phyloP scores from a whole-genome alignment of 2,113 vertebrate species.

The Vulpes ferrilata region DNA sequence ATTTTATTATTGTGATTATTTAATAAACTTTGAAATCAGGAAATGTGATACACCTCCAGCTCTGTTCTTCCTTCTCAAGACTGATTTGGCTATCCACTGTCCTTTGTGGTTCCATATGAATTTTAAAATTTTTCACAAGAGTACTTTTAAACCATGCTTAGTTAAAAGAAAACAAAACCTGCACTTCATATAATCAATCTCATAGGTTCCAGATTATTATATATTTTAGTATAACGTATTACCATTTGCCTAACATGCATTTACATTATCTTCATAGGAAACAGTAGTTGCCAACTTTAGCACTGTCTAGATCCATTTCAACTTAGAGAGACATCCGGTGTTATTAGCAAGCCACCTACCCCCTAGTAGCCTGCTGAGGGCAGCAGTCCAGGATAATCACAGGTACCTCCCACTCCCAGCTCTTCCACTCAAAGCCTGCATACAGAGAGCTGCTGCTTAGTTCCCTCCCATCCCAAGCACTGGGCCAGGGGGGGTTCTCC shows the following conservation, averaged over 20 bases:
- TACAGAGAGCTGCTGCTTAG: neutral
- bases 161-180: neutral
- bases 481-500: neutral
- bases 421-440: neutral
- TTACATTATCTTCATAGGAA: neutral
- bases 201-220: neutral
- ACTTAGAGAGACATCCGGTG: neutral
- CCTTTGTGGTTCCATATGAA: neutral
- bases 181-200: neutral
- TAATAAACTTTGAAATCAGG: conserved; percentile 7
- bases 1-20: neutral
- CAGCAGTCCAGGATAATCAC: neutral
- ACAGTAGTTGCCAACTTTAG: neutral
- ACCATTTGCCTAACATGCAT: neutral
- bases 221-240: neutral
- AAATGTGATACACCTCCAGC: neutral
- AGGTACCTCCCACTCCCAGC: neutral
- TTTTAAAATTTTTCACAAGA: neutral
- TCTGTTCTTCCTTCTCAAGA: neutral
- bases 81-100: neutral
- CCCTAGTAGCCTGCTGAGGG: neutral
- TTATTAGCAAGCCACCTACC: neutral
- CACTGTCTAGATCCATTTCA: neutral
- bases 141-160: neutral
- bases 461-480: neutral